phyloP scores from a whole-genome alignment of 2,113 vertebrate species.

The Aldabrachelys gigantea region DNA sequence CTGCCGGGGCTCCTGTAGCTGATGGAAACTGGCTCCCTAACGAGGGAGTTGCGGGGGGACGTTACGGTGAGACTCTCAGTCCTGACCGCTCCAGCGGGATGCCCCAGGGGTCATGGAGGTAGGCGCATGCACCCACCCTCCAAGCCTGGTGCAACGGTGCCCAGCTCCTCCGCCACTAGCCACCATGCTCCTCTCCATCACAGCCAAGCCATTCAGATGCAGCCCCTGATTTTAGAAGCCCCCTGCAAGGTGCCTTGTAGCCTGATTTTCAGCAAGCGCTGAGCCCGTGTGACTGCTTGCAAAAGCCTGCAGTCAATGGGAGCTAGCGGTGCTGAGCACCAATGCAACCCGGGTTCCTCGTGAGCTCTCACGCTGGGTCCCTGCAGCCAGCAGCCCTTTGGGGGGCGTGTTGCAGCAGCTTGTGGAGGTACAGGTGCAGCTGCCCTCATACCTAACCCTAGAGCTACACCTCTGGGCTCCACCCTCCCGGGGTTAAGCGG shows the following conservation, averaged over 20 bases:
- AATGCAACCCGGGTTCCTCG: no score
- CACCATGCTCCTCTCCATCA: neutral
- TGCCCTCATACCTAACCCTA: neutral
- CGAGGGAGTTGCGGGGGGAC: neutral
- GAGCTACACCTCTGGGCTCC: neutral
- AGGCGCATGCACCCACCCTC: fast-evolving
- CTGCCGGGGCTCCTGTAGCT: no score
- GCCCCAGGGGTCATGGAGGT: fast-evolving
- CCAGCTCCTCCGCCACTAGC: no score
- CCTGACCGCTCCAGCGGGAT: no score
- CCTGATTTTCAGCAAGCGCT: neutral
- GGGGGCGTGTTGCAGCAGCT: no score
- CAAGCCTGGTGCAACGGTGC: no score
- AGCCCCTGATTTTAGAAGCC: neutral
- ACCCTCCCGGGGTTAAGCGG: no score
- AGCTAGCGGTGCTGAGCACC: no score
- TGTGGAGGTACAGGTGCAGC: no score
- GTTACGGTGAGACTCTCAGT: neutral
- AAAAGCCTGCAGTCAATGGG: no score
- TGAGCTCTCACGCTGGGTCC: fast-evolving
- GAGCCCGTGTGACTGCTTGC: neutral
- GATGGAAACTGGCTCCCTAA: neutral
- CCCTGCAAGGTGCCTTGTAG: neutral
- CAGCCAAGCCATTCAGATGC: no score
- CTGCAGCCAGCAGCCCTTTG: neutral